phyloP scores from a whole-genome alignment of 2,888 invertebrate genomes.

The Drosophila suboccidentalis region DNA sequence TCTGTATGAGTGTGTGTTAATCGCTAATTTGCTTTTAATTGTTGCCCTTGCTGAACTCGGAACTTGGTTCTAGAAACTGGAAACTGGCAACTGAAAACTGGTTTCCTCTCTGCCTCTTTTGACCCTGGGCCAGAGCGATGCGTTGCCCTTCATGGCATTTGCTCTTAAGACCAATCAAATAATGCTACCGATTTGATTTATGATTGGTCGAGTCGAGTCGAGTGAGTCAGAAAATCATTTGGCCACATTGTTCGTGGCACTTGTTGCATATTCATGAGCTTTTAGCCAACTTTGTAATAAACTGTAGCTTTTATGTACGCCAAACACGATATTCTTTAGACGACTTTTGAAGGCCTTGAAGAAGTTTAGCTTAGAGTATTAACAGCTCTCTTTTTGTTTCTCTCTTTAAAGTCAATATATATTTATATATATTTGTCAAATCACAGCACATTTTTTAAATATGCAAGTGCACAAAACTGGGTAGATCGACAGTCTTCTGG shows the following conservation, averaged over 20 bases:
- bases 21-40: conserved; percentile 60
- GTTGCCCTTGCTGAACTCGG: conserved; percentile 59
- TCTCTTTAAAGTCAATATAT: neutral
- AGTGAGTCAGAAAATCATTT: conserved; percentile 9
- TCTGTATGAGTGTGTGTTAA: conserved; percentile 15
- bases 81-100: conserved; percentile 41
- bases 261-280: conserved; percentile 51
- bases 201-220: neutral
- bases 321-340: conserved; percentile 21
- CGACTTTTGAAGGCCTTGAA: conserved; percentile 25
- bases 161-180: conserved; percentile 24
- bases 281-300: conserved; percentile 12
- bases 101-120: conserved; percentile 36
- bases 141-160: conserved; percentile 45
- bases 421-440: too few relatives aligned
- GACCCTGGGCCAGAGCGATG: conserved; percentile 29
- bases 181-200: conserved; percentile 49
- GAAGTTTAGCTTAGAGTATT: neutral
- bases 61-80: conserved; percentile 33
- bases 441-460: neutral
- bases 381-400: neutral
- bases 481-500: neutral
- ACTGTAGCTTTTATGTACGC: conserved; percentile 12
- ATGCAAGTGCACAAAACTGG: neutral
- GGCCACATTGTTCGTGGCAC: conserved; percentile 1